These are phyloP conservation scores for Streptopelia turtur DNA, from an alignment of 2,797 vertebrate species.

Conservation along the genomic window DNA sequence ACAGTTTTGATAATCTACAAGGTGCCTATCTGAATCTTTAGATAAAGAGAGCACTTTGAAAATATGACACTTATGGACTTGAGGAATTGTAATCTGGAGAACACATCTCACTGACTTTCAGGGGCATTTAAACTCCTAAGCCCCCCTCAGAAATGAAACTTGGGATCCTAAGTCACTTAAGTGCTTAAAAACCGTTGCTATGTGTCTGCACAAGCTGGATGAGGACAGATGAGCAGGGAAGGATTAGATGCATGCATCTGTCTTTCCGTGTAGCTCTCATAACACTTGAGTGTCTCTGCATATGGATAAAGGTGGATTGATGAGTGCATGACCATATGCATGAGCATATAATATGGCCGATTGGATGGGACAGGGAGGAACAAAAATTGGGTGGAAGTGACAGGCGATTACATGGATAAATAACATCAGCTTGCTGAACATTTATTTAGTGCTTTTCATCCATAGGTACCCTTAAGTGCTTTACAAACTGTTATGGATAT, in stretches of 20 bases:
- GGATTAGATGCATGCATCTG: conserved; percentile 65
- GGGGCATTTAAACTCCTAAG: conserved; percentile 44
- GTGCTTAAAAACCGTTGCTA: conserved; percentile 57
- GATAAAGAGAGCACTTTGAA: conserved; percentile 57
- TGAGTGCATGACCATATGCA: conserved; percentile 70
- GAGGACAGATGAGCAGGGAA: conserved; percentile 60
- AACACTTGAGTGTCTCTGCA: conserved; percentile 68
- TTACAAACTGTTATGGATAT: conserved; percentile 73
- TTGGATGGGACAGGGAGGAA: conserved; percentile 73
- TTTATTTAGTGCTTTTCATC: conserved; percentile 74
- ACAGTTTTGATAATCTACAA: conserved; percentile 69
- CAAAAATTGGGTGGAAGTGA: conserved; percentile 72
- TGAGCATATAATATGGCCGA: conserved; percentile 63
- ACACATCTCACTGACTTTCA: conserved; percentile 46
- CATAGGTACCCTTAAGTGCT: conserved; percentile 72
- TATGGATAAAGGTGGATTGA: conserved; percentile 71
- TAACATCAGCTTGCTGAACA: conserved; percentile 65
- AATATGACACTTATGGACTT: conserved; percentile 24
- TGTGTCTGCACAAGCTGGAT: conserved; percentile 38
- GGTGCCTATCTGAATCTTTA: conserved; percentile 61
- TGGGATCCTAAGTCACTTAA: conserved; percentile 68
- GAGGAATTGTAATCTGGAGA: conserved; percentile 46
- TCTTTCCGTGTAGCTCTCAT: conserved; percentile 64
- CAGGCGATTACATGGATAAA: conserved; percentile 74
- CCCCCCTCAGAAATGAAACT: conserved; percentile 51